Base-by-base conservation (phyloP, 2,888 invertebrate genomes). In the Argyra leucocephala region DNA sequence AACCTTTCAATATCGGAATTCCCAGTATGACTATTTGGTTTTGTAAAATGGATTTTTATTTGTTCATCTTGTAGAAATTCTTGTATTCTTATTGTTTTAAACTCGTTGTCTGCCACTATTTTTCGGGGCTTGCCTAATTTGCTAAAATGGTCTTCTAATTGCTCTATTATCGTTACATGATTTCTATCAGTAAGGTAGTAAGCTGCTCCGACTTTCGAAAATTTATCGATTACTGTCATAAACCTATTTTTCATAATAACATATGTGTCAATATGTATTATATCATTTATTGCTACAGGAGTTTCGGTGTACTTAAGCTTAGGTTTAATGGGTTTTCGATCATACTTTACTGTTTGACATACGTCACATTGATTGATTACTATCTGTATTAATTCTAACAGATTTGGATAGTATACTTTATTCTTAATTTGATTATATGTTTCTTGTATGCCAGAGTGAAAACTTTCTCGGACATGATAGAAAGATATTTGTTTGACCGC, bases 331-430 rank as follows among this genome's bases (percentile, higher is more conserved):
- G 67, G 67, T 0, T 66, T 64, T n/a, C 66, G 63, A 21, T 69
- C 68, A 57, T 68, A 69, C 64, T 68, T 70, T 1, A 66, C 66
- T 63, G 66, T 65, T 48, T 70, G 61, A n/a, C 69, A 71, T 22
- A 68, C 10, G 12, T 69, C 68, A 48, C 68, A 69, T 59, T 67
- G 67, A 22, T 68, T 69, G 23, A 68, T 69, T 12, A 69, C 65
- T 10, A 68, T 64, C 36, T 69, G 68, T n/a, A 69, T 67, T 23
- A 68, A 48, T 61, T 68, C 66, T 66, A 67, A 31, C 26, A 65
- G 18, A 10, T 65, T 65, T 57, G 57, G 61, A 22, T 62, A 24
- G n/a, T 62, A 65, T 3, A 65, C 57, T 57, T 62, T 61, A 23
- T 31, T 57, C 57, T 57, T 65, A 26, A 62, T 62, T 48, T 24